Evolutionary conservation across 2,797 vertebrate genomes (phyloP).

Genomic region (Ctenosaura bakeri): DNA sequence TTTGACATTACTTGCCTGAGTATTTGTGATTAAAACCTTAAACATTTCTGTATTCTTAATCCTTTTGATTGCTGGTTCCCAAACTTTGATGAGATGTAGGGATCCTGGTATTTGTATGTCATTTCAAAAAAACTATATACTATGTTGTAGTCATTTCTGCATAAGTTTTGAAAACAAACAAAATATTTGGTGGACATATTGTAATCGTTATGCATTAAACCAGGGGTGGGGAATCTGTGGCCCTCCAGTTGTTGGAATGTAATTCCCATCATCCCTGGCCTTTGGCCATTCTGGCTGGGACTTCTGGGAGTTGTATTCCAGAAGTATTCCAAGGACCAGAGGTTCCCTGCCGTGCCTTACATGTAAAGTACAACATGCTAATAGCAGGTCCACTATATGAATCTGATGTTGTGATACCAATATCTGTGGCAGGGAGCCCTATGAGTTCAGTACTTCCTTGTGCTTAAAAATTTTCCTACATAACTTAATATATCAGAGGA

Average conservation of each 20-base stretch:
- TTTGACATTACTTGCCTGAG: constrained; percentile 28
- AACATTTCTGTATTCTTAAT: background rate
- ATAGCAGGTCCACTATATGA: background rate
- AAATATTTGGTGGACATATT: background rate
- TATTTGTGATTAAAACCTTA: constrained; percentile 27
- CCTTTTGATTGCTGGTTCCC: constrained; percentile 6
- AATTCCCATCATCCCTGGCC: background rate
- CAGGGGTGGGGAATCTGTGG: background rate
- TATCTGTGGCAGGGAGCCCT: background rate
- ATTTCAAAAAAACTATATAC: constrained; percentile 62
- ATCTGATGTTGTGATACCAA: background rate
- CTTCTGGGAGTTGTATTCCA: background rate
- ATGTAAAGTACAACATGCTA: background rate
- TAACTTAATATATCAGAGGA: background rate
- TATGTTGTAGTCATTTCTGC: constrained; percentile 22
- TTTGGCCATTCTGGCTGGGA: background rate
- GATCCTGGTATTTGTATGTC: background rate
- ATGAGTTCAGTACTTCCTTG: background rate
- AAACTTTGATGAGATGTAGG: constrained; percentile 3
- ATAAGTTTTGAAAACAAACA: constrained; percentile 11
- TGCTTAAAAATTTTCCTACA: background rate
- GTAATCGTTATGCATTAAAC: background rate
- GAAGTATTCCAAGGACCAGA: background rate
- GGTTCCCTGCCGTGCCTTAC: background rate
- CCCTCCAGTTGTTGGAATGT: background rate